Base-by-base conservation (phyloP, 2,797 vertebrate species). In the Helostoma temminkii region DNA sequence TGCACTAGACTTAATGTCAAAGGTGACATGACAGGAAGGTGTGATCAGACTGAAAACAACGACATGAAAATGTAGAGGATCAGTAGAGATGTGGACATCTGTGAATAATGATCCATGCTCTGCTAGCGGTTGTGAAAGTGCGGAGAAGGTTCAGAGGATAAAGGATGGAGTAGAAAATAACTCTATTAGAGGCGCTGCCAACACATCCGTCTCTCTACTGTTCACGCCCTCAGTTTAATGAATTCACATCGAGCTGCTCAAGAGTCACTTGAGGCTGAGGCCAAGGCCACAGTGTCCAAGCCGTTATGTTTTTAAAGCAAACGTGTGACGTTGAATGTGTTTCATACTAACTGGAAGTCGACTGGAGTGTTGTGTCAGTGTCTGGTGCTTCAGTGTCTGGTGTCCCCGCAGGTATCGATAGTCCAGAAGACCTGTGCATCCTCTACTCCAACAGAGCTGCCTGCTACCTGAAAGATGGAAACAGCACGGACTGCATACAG, bases 371-470 rank as follows among this genome's bases (percentile, higher is more conserved):
- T 46, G 9, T 60, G 48, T 58, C 25, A 39, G 26, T 9, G 3
- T 58, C 46, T 60, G 52, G 5, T 52, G 22, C 55, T 26, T 59
- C 36, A 71, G n/a, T 83, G 52, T 1, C 47, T 83, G 5, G 16
- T 77, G 71, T 26, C 39, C 67, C 60, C 82, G 30, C 84, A 99
- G 98, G 95, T 81, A 74, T 91, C 8, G 94, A 93, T 65, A 95
- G 88, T 87, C 93, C 95, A 58, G 95, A 94, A 43, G 96, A 96
- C 76, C 86, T 98, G 77, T 95, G 95, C 84, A 91, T 98, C 78
- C 94, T 99, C 60, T 94, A 97, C 92, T 97, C 98, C 59, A 99
- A 99, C 88, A 94, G 97, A 95, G 97, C 98, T 6, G 97, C 97
- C 0, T 99, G 97, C 76, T 93, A 93, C 85, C 94, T 99, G 62